Base-by-base conservation (phyloP, 2,888 invertebrate species). In the Drosophila macrothrix region DNA sequence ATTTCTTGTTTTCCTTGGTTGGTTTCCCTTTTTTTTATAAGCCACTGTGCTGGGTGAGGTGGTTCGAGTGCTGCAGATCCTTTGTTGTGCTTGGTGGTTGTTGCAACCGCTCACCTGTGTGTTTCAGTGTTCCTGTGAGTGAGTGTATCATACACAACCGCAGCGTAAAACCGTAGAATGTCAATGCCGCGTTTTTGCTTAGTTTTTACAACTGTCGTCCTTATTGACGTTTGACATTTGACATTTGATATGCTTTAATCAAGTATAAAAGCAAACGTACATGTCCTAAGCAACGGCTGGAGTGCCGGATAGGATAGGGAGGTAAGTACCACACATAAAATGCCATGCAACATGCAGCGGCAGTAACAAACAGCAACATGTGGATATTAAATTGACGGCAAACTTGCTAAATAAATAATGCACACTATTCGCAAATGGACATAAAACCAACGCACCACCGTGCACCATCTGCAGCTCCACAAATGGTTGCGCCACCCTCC, bases 171-270 rank as follows among this genome's bases (percentile, higher is more conserved):
- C 53, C 59, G 28, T 62, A 56, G 25, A 67, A 61, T 67, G 64
- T 66, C 53, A 58, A 55, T 41, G 66, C 19, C 14, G 43, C 33
- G 37, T 52, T 66, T 58, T 66, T 80, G 78, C 75, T 88, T 84
- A 77, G 87, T 84, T 86, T 89, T 89, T 82, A 81, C 83, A 84
- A 71, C 87, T 80, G 58, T 84, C 82, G 82, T 68, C 78, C 77
- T 76, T 74, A 67, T 77, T 84, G 86, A 87, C 87, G 84, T 86
- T 88, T 84, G 87, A 88, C 87, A 89, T 86, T 88, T 84, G 87
- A 88, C 87, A 87, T 87, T 89, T 87, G 90, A 87, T 87, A 87
- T 84, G 90, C 85, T 88, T 88, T 87, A 87, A 87, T 87, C 87
- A 89, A 87, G 83, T 84, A 87, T 89, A 87, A 87, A 84, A 87